Evolutionary conservation across 2,113 vertebrate species (phyloP), one percentile per base, ranked within the genome.

Genomic region (Cyprinodon variegatus): DNA sequence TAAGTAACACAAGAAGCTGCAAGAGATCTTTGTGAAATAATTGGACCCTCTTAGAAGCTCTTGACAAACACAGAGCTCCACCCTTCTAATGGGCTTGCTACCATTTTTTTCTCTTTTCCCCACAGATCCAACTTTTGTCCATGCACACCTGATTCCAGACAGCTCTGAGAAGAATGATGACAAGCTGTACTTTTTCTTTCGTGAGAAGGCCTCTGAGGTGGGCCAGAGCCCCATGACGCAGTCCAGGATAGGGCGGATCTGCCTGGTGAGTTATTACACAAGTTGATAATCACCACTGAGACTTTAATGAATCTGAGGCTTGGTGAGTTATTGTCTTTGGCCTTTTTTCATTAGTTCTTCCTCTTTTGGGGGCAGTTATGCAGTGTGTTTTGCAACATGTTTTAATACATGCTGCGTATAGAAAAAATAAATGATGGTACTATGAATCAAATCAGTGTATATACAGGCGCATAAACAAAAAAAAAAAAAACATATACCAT

Each of bases 141-240:
- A 96, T 0, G 96, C 96, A 1, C 97, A 98, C 93, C 96, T 99
- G 84, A 99, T 99, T 84, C 98, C 98, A 0, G 98, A 99, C 93
- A 99, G 98, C 0, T 96, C 95, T 0, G 97, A 99, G 88, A 96
- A 95, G 86, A 99, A 99, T 0, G 98, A 99, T 0, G 96, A 99
- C 94, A 99, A 99, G 78, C 96, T 99, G n/a, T 99, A 99, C 91
- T 99, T 99, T 89, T 99, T 99, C 94, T 99, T 99, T 91, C 96
- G 98, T 1, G 98, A 99, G 93, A 98, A 98, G 87, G 95, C 97
- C 0, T 95, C 96, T 0, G 97, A 99, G 88, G 95, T 96, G 38
- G 96, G 97, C 0, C 96, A 98, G 91, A 99, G 95, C 91, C 97
- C 97, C 0, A 96, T 98, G 4, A 92, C 97, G 62, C 97, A 98